Evolutionary conservation across 2,113 vertebrate genomes (phyloP), one percentile per base, ranked within the genome.

Genomic region (Phycodurus eques): DNA sequence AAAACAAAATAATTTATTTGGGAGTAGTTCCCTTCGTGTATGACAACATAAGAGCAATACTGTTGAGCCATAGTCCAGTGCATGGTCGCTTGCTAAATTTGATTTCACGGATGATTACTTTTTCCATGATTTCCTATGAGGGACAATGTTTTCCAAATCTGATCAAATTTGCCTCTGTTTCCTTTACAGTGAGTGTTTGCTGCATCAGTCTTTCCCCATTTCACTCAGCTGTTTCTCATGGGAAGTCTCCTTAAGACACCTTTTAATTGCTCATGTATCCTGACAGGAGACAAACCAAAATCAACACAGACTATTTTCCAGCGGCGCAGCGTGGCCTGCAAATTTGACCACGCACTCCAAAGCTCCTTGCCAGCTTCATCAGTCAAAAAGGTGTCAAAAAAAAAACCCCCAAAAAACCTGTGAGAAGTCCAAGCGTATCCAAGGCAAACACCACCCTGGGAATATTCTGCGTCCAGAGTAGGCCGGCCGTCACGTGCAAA

Each of bases 231-330:
- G 33, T 19, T 62, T 62, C 60, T 42, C 33, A 62, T 62, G 60
- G 35, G 60, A 62, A 42, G 22, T 62, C 35, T 20, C 15, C 33
- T 15, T 61, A 13, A 57, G 54, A 57, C 11, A 57, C 54, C 1
- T 12, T 61, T 61, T 61, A 61, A 61, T 61, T 61, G 59, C 33
- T 35, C 59, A 8, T 61, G 14, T 35, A 61, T 61, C 59, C 59
- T 44, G 62, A 64, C 62, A 43, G 62, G 62, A 43, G 35, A 44
- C 35, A 64, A 64, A 64, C 62, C 62, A 64, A 64, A 43, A 22
- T 43, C 62, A 64, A 64, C 62, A 63, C 35, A 33, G 57, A 15
- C 15, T 39, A 61, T 35, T 64, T 43, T n/a, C 17, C 20, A 44
- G 62, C 7, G 35, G 60, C 8, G 60, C 57, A 20, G n/a, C n/a